Percentiles rank a stretch among this genome's conserved stretches.
Evolutionary conservation across 1,140 invertebrate genomes (phyloP).

Genomic region (Helicoverpa zea): DNA sequence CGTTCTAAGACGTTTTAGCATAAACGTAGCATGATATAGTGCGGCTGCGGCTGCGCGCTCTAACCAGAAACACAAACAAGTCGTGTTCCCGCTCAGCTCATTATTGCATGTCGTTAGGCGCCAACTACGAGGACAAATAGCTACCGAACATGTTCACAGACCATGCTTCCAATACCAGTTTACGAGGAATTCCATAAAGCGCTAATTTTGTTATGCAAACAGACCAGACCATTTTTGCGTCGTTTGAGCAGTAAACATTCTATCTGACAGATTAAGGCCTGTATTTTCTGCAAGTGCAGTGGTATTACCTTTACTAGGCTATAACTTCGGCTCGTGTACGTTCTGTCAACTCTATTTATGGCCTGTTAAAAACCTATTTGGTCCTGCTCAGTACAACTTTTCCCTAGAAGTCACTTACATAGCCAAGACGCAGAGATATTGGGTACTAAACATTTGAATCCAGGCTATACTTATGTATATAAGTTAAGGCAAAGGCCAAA

Average conservation of each 20-base stretch:
- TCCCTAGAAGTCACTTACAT: too few relatives aligned
- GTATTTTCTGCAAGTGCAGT: neutral
- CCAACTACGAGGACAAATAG: constrained; percentile 71
- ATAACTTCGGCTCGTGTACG: neutral
- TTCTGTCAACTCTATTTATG: neutral
- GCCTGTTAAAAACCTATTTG: neutral
- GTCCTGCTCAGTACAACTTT: neutral
- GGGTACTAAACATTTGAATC: neutral
- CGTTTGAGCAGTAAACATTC: neutral
- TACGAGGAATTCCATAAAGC: constrained; percentile 25
- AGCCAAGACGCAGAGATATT: too few relatives aligned
- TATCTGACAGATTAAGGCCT: neutral
- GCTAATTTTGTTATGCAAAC: neutral
- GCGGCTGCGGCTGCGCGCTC: constrained; percentile 38
- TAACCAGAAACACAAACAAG: constrained; percentile 73
- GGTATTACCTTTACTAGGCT: neutral
- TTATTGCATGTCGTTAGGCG: constrained; percentile 81
- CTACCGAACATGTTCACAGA: constrained; percentile 44
- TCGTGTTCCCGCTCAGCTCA: constrained; percentile 64
- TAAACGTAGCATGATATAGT: constrained; percentile 28
- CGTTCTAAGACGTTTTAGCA: constrained; percentile 33
- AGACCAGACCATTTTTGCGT: neutral
- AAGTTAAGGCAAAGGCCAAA: neutral
- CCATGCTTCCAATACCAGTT: constrained; percentile 39
- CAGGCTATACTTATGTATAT: neutral